A percentile compares a stretch with the other conserved stretches of the same genome.
phyloP scores from a whole-genome alignment of 2,888 invertebrate genomes.

The Sisyra terminalis region DNA sequence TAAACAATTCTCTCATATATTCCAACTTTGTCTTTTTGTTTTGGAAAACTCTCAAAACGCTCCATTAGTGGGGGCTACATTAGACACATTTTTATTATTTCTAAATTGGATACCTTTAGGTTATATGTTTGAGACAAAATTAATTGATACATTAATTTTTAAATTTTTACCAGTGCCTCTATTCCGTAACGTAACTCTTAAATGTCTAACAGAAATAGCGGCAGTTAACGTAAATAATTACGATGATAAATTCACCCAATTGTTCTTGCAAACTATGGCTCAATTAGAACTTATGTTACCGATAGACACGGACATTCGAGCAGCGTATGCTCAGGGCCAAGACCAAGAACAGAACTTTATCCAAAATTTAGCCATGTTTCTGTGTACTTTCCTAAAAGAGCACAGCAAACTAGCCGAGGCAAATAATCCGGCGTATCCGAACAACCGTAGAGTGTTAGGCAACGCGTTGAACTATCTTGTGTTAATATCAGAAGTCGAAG shows the following conservation, averaged over 20 bases:
- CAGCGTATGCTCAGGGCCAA: constrained; percentile 82
- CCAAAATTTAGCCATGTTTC: constrained; percentile 92
- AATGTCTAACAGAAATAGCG: constrained; percentile 97
- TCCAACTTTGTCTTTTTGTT: constrained; percentile 94
- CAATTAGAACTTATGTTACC: constrained; percentile 88
- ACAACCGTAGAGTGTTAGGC: constrained; percentile 41
- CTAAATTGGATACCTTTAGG: constrained; percentile 99
- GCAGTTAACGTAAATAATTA: constrained; percentile 80
- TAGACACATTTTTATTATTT: constrained; percentile 91
- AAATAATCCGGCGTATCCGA: constrained; percentile 40
- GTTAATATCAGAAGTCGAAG: constrained; percentile 93
- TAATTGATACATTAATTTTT: constrained; percentile 83
- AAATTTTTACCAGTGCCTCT: constrained; percentile 96
- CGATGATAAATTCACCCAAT: constrained; percentile 78
- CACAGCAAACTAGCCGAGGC: constrained; percentile 82
- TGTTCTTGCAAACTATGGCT: constrained; percentile 85
- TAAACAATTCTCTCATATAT: constrained; percentile 95
- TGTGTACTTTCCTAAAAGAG: constrained; percentile 92
- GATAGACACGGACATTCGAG: constrained; percentile 76
- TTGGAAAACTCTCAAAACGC: constrained; percentile 97
- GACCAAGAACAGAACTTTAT: constrained; percentile 99
- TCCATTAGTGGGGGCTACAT: constrained; percentile 84
- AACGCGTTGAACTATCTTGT: constrained; percentile 78
- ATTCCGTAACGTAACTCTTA: constrained; percentile 94
- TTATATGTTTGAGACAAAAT: constrained; percentile 97